Evolutionary conservation across 2,113 vertebrate genomes (phyloP).

Genomic region (Fregetta grallaria): DNA sequence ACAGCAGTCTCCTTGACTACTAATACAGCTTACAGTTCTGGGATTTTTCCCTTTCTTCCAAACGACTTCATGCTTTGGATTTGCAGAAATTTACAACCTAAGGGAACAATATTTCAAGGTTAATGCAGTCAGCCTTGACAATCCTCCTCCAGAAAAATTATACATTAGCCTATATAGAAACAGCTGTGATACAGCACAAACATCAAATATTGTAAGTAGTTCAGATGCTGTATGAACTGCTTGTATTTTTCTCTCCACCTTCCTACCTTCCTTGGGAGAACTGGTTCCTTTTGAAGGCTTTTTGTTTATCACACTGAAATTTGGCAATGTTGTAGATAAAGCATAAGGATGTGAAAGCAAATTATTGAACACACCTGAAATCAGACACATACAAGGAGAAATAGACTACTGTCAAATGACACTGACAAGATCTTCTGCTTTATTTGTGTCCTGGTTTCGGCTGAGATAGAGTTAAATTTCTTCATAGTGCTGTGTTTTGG

Average conservation of each 20-base stretch:
- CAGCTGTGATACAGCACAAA: conserved; percentile 9
- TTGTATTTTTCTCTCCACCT: not conserved
- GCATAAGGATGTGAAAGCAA: not conserved
- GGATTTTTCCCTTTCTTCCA: not conserved
- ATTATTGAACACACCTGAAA: not conserved
- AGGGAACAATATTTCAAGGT: conserved; percentile 39
- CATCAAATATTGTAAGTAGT: conserved; percentile 2
- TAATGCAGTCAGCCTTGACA: conserved; percentile 30
- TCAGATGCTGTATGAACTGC: not conserved
- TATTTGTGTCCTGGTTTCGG: no score
- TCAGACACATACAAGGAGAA: not conserved
- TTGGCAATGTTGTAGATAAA: not conserved
- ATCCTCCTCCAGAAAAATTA: conserved; percentile 45
- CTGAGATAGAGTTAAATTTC: no score
- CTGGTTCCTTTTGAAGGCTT: not conserved
- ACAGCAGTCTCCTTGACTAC: not conserved
- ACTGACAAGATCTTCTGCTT: not conserved
- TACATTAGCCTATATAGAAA: not conserved
- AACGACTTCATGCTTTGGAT: not conserved
- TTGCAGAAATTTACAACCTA: conserved; percentile 33
- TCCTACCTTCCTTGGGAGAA: not conserved
- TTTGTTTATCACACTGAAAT: not conserved
- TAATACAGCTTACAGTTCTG: not conserved
- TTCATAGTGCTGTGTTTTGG: no score
- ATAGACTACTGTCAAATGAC: not conserved